Base-by-base conservation (phyloP, 2,888 invertebrate species). In the Agrenia bidenticulata region DNA sequence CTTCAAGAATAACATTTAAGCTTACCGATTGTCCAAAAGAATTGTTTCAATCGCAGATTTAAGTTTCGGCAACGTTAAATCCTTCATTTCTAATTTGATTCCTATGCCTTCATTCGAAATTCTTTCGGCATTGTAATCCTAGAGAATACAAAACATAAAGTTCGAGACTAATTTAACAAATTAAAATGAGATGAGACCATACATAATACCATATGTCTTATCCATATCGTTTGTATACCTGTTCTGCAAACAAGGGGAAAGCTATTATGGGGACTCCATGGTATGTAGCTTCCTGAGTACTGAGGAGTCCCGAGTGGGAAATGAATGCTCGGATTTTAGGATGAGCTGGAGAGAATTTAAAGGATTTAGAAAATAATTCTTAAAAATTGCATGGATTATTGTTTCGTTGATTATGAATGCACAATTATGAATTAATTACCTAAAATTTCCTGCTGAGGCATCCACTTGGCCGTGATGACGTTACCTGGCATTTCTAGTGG, bases 261-360 rank as follows among this genome's bases (percentile, higher is more conserved):
- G 61, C 67, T n/a, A 75, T 72, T 39, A 74, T 32, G 1, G 75
- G 75, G 2, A 75, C 67, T 9, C 70, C 73, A 21, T 66, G 55
- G 56, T 66, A 74, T 0, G 72, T 73, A 1, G 74, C 68, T 51
- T 51, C 51, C 7, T 51, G 51, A 15, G 51, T 51, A 15, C 55
- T 26, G 5, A 68, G 51, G 21, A 68, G 51, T 15, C 71, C 71
- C 5, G 66, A 67, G 19, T 71, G 71, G 21, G 68, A 66, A 19
- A 76, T 65, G 55, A 76, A 73, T 13, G 69, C 72, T 9, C 41
- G 27, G 1, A 62, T 53, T 21, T 61, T 66, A 1, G 67, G 63
- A 51, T 67, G 67, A 1, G 60, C 67, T 67, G 27, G 23, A 27
- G 19, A 32, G n/a, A 32, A 13, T 37, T n/a, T n/a, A n/a, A n/a